Base-by-base conservation (phyloP, 92 coral and sea anemone species). In the Virgularia gustaviana region DNA sequence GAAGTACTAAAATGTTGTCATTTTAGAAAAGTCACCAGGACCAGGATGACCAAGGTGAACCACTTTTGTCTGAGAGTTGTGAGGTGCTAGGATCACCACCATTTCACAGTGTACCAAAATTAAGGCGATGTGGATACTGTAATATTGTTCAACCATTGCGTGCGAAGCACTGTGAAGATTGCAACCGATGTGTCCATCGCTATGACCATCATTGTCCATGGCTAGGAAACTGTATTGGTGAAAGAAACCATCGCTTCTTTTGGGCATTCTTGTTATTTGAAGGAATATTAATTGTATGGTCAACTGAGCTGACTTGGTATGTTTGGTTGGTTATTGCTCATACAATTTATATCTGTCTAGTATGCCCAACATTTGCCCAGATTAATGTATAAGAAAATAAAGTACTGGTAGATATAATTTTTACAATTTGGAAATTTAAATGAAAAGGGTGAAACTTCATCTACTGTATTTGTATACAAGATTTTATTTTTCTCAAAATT, bases 121-220 rank as follows among this genome's bases (percentile, higher is more conserved):
- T 92, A 49, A 87, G 98, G 0, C 88, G 95, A 7, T 92, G 98
- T 75, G 98, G 96, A 18, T 92, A 92, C 86, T 92, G 98, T 77
- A 88, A 91, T 6, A 85, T 92, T 51, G 55, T 81, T 11, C 98
- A 92, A 65, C 98, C 98, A 35, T 71, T 92, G 70, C 73, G 98
- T 63, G 88, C 98, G 24, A 92, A 92, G 39, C 98, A 92, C 63
- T 92, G 98, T 75, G 98, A 92, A 74, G 98, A 92, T 70, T 92
- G 98, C 61, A 96, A 91, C 35, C 86, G 89, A 20, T 92, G 98
- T 87, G 96, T 92, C 57, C 89, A 96, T 10, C 83, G 94, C 58
- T 92, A 92, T 80, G 98, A 92, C 76, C 98, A 92, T 41, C 98
- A 92, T 79, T 92, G 98, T 30, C 98, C 98, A 0, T 92, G 98